Evolutionary conservation across 2,113 vertebrate species (phyloP), one percentile per base, ranked within the genome.

Genomic region (Ramphastos sulfuratus): DNA sequence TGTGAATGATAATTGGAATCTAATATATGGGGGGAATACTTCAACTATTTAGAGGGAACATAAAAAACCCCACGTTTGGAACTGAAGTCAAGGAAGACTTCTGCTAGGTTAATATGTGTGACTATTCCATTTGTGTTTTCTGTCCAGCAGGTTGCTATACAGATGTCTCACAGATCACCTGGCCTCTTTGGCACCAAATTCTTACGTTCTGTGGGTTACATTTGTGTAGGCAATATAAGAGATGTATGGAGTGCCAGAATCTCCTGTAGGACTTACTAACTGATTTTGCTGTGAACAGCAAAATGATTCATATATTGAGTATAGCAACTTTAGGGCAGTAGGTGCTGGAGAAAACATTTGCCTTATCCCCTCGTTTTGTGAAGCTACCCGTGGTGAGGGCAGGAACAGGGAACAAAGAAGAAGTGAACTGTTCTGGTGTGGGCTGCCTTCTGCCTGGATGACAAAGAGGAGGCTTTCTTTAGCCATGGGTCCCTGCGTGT

Each of bases 401-500:
- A 27, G 39, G 33, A 63, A 58, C 0, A 3, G 27, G 48, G 6
- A 88, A 24, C 24, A 31, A 23, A 7, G 46, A 30, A n/a, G 52
- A 23, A 9, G 30, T 28, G 59, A 46, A 25, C 16, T 28, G 20
- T 39, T 19, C 13, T 18, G 19, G 7, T 35, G 6, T 35, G 58
- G 25, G 13, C 17, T 85, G 58, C 16, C 12, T 71, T 35, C 20
- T 56, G 61, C 39, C 21, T 58, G 35, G 23, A 11, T 65, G 33
- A 28, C 61, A 65, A 78, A 79, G 39, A 21, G 58, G 42, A 65
- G n/a, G 30, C 7, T 48, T 64, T 37, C 16, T 75, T 69, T 35
- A 48, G 23, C 12, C 9, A 1, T 2, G 7, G 6, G 14, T 75
- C 50, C 42, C 18, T 30, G 24, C 2, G 1, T 15, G 35, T 0